Percentiles rank a stretch among this genome's conserved stretches.
These are phyloP conservation scores for Lagenorhynchus albirostris DNA, from an alignment of 2,113 vertebrate genomes.

Conservation along the genomic window DNA sequence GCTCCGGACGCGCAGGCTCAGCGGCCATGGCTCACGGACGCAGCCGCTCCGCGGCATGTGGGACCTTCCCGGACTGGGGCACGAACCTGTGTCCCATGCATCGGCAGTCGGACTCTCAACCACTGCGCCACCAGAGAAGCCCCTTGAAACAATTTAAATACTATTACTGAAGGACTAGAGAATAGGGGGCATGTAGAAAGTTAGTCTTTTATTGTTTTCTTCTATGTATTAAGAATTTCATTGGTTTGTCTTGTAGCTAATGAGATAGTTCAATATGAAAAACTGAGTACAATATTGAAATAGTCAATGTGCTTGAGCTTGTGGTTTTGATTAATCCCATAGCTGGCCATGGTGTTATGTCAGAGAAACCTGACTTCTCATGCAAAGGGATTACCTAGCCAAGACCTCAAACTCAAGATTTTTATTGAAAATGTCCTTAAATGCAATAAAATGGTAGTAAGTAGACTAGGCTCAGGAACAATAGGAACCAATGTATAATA, in stretches of 20 bases:
- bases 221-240: constrained; percentile 71
- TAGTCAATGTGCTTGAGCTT: constrained; percentile 48
- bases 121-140: too few species aligned
- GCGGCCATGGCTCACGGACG: too few species aligned
- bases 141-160: constrained; percentile 55
- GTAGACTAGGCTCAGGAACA: not conserved
- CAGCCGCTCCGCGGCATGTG: too few species aligned
- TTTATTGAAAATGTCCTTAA: constrained; percentile 73
- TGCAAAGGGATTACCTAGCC: constrained; percentile 38
- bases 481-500: not conserved
- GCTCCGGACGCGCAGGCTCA: too few species aligned
- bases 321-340: constrained; percentile 70
- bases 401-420: constrained; percentile 44
- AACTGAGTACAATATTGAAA: constrained; percentile 16
- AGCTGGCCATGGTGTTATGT: constrained; percentile 78
- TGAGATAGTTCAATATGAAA: constrained; percentile 37
- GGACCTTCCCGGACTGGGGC: too few species aligned
- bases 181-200: constrained; percentile 57
- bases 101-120: too few species aligned
- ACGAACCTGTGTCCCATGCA: too few species aligned
- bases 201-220: constrained; percentile 71
- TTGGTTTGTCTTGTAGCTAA: constrained; percentile 62
- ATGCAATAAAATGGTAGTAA: constrained; percentile 68
- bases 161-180: constrained; percentile 55
- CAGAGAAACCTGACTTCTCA: constrained; percentile 36